These are phyloP conservation scores for Oceanodroma tethys DNA, from an alignment of 2,113 vertebrate species.

Conservation along the genomic window DNA sequence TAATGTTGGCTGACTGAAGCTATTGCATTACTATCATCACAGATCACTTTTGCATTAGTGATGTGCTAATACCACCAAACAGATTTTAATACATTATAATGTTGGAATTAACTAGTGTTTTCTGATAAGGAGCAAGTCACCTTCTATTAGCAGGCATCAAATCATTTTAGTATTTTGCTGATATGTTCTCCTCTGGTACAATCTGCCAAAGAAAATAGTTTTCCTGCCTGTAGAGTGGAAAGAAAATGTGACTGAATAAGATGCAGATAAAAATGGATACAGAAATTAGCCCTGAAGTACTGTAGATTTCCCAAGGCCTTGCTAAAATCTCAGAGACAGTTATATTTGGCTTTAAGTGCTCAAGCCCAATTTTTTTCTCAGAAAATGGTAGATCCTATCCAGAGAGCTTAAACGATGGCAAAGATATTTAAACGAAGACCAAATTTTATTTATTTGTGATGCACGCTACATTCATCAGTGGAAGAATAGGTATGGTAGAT, in stretches of 20 bases:
- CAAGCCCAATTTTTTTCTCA: neutral
- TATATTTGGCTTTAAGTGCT: neutral
- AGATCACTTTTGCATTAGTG: neutral
- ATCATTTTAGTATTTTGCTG: slow-evolving; percentile 10
- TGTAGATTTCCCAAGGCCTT: neutral
- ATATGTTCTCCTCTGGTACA: neutral
- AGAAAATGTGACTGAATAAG: neutral
- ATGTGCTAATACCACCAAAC: neutral
- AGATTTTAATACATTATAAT: neutral
- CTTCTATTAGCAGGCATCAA: slow-evolving; percentile 11
- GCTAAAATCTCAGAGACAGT: neutral
- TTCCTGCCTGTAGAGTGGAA: neutral
- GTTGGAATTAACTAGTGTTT: neutral
- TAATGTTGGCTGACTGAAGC: neutral
- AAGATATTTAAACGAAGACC: neutral
- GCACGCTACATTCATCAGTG: neutral
- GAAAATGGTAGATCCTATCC: neutral
- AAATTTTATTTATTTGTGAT: neutral
- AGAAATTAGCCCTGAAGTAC: neutral
- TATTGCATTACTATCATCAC: neutral
- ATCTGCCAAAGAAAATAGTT: slow-evolving; percentile 6
- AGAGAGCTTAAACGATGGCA: neutral
- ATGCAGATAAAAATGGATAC: slow-evolving; percentile 8
- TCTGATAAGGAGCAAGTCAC: slow-evolving; percentile 18
- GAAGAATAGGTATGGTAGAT: neutral